These are phyloP conservation scores for Aphelinus certus DNA, from an alignment of 1,140 invertebrate species.

Conservation along the genomic window DNA sequence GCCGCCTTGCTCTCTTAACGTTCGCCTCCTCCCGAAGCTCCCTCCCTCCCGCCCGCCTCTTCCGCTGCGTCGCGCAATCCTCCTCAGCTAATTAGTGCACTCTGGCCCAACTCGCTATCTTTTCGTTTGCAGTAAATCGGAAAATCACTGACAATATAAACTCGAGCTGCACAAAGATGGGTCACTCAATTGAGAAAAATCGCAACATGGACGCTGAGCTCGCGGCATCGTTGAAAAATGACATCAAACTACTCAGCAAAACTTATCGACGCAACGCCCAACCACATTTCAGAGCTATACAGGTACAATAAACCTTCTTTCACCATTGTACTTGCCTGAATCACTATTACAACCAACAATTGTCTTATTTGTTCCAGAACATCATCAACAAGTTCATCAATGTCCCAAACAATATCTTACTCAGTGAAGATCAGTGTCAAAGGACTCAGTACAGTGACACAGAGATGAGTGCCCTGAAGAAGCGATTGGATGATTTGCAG, in stretches of 20 bases:
- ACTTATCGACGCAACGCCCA: slow-evolving; percentile 42
- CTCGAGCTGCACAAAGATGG: slow-evolving; percentile 44
- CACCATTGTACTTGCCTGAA: neutral
- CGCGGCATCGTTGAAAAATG: slow-evolving; percentile 35
- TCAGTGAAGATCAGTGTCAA: slow-evolving; percentile 54
- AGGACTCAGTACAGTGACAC: slow-evolving; percentile 49
- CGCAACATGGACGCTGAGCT: slow-evolving; percentile 42
- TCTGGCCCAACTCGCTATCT: no score
- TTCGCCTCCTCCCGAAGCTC: no score
- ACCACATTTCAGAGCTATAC: slow-evolving; percentile 45
- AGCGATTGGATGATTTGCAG: slow-evolving; percentile 49
- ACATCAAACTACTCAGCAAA: slow-evolving; percentile 45
- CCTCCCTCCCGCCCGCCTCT: no score
- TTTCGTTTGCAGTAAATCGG: slow-evolving; percentile 48
- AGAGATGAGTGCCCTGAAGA: slow-evolving; percentile 45
- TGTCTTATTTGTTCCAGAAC: slow-evolving; percentile 43
- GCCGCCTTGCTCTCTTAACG: no score
- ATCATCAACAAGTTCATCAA: slow-evolving; percentile 48
- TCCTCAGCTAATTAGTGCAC: no score
- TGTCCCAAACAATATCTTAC: slow-evolving; percentile 52
- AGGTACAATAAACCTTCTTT: slow-evolving; percentile 48
- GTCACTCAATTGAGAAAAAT: slow-evolving; percentile 44
- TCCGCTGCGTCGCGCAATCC: no score
- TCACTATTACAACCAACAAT: slow-evolving; percentile 3
- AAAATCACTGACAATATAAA: slow-evolving; percentile 48